phyloP scores from a whole-genome alignment of 2,888 invertebrate genomes.

The Coremacera marginata region DNA sequence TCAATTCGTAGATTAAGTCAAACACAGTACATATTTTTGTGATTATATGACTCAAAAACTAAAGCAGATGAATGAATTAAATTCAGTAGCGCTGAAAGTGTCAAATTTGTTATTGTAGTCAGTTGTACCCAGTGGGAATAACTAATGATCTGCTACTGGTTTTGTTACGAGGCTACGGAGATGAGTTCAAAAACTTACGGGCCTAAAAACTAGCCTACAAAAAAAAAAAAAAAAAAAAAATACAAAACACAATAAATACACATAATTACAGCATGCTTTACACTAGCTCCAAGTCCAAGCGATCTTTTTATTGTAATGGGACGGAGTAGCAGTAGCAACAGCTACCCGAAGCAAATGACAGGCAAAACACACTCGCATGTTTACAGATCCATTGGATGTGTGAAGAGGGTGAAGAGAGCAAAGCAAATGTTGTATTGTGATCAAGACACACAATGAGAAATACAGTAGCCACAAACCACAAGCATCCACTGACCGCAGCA shows the following conservation, averaged over 20 bases:
- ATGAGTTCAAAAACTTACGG: background rate
- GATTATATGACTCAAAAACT: no score
- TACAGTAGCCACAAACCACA: conserved; percentile 62
- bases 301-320: conserved; percentile 17
- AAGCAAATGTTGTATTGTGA: background rate
- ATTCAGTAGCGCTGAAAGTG: no score
- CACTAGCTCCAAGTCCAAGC: background rate
- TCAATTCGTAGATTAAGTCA: no score
- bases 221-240: background rate
- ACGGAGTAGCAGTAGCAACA: background rate
- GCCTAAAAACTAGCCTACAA: background rate
- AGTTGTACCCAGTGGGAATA: no score
- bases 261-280: conserved; percentile 17
- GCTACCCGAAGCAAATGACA: background rate
- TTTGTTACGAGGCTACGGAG: background rate
- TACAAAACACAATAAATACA: background rate
- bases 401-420: background rate
- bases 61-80: no score
- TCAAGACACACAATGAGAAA: conserved; percentile 46
- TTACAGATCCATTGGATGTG: background rate
- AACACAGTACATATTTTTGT: no score
- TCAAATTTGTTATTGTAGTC: no score
- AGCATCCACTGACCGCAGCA: conserved; percentile 9
- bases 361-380: background rate
- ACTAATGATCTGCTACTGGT: no score